Percentiles rank a stretch among this genome's conserved stretches.
Evolutionary conservation across 30 jellyfish, hydroid and myxozoan genomes (phyloP).

Genomic region (Clytia hemisphaerica): DNA sequence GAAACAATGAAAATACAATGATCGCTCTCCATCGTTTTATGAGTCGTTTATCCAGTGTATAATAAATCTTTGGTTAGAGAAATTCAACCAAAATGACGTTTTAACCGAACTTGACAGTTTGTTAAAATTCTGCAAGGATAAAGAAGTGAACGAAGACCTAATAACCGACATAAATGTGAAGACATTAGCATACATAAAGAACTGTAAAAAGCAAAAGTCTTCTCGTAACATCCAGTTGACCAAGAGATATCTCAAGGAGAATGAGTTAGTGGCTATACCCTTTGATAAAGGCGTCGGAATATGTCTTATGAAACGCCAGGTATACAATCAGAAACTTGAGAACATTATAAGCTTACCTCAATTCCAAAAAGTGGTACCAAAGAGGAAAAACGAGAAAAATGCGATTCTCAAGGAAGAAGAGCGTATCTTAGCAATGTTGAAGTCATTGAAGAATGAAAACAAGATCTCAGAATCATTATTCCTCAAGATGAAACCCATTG

Average conservation of each 20-base stretch:
- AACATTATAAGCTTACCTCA: slow-evolving; percentile 26
- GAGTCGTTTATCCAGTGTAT: no score
- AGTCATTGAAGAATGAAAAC: slow-evolving; percentile 2
- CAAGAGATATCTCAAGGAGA: slow-evolving; percentile 13
- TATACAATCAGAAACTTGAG: slow-evolving; percentile 7
- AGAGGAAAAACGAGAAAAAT: slow-evolving; percentile 24
- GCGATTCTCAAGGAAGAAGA: slow-evolving; percentile 29
- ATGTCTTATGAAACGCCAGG: slow-evolving; percentile 17
- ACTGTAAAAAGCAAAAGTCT: slow-evolving; percentile 21
- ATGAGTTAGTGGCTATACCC: slow-evolving; percentile 21
- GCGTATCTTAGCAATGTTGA: slow-evolving; percentile 14
- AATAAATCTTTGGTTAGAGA: no score
- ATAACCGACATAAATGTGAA: slow-evolving; percentile 23
- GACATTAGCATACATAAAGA: slow-evolving; percentile 14
- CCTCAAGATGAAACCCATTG: slow-evolving; percentile 9
- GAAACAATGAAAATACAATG: no score
- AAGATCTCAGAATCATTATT: slow-evolving; percentile 21
- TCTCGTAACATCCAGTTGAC: slow-evolving; percentile 21
- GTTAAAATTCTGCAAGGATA: slow-evolving; percentile 26
- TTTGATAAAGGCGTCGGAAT: slow-evolving; percentile 30
- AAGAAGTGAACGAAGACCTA: slow-evolving; percentile 22
- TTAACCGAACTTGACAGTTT: slow-evolving; percentile 17
- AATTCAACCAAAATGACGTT: slow-evolving; percentile 6
- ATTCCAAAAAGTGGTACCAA: slow-evolving; percentile 23
- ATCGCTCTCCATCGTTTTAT: no score